Base-by-base conservation (phyloP, 2,888 invertebrate species). In the Anorthoa munda region DNA sequence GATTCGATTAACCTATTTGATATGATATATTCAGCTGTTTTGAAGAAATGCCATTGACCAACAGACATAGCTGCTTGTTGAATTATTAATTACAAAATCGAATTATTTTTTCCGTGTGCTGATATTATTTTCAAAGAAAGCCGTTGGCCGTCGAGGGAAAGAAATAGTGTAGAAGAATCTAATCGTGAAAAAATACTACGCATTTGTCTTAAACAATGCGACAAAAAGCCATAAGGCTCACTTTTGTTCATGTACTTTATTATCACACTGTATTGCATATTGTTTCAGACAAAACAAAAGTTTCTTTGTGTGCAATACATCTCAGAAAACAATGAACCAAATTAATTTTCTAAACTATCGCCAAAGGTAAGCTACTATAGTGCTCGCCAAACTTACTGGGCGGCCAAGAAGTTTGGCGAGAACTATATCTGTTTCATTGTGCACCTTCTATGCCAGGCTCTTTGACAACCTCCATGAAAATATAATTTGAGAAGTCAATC, bases 51-150 rank as follows among this genome's bases (percentile, higher is more conserved):
- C 26, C 21, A 56, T 17, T 56, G 26, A 56, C 13, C 4, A 51
- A 58, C 31, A 65, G 13, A 31, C 17, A 13, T 13, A 39, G 12
- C 3, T 67, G 9, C 48, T 66, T 60, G 5, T 67, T 66, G 13
- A 55, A 12, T 55, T 55, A 66, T 63, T 77, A 50, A 63, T 66
- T 53, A 55, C 48, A 45, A 55, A 55, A 51, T 53, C 9, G 18
- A 81, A 66, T 68, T 63, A n/a, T 72, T 72, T 60, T 60, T 50
- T 18, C 45, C 0, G 18, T 39, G 21, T 13, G 11, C 46, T 58
- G 23, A 26, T 31, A 12, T 56, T 46, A 53, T 51, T 61, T 17
- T 21, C 46, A 69, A 58, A 39, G 31, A 21, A 23, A 13, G n/a
- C 23, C 21, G 21, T 7, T n/a, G 15, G 18, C 45, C 17, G 23